These are phyloP conservation scores for Cepaea nemoralis DNA, from an alignment of 1,140 invertebrate species.

Conservation along the genomic window DNA sequence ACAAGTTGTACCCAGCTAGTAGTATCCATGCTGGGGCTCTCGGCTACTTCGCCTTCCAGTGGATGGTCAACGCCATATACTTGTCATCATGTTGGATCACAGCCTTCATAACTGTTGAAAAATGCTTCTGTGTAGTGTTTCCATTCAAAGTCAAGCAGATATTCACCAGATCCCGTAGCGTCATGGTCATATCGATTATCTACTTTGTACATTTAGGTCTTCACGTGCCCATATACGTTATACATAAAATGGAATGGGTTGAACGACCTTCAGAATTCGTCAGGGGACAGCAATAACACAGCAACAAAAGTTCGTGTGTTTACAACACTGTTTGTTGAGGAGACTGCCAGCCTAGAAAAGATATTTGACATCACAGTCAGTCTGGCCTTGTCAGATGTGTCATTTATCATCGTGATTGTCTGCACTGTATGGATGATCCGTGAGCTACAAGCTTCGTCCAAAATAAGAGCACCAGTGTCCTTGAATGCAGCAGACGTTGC, in stretches of 20 bases:
- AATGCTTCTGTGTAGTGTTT: neutral
- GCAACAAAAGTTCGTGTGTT: neutral
- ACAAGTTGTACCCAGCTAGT: neutral
- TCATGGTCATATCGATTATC: neutral
- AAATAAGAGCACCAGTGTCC: neutral
- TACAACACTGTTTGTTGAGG: neutral
- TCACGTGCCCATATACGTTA: neutral
- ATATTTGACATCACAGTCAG: neutral
- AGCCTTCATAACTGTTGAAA: neutral
- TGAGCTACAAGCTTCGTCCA: neutral
- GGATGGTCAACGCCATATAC: neutral
- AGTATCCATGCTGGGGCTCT: neutral
- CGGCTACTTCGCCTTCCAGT: neutral
- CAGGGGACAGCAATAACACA: neutral
- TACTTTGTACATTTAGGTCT: neutral
- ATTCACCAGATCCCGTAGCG: neutral
- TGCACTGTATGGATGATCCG: neutral
- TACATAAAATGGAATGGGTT: neutral
- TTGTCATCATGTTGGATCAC: neutral
- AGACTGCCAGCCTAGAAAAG: neutral
- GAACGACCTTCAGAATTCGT: neutral
- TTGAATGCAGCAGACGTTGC: neutral
- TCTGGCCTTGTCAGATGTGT: neutral
- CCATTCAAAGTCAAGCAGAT: slow-evolving; percentile 4
- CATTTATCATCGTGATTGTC: neutral